Base-by-base conservation (phyloP, 1,140 invertebrate genomes). In the Sycophila sp. region DNA sequence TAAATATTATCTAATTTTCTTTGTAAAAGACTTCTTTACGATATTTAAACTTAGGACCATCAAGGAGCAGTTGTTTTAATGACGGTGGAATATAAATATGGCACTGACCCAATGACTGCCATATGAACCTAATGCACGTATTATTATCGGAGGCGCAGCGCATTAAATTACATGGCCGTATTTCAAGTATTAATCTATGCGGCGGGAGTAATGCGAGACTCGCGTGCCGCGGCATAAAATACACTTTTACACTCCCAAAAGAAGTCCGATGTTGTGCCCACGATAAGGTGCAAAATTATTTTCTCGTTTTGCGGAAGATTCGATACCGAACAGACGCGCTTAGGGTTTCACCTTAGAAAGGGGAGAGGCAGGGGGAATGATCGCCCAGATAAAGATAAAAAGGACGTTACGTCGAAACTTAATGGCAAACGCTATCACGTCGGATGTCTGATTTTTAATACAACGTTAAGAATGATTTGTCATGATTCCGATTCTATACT, bases 351-450 rank as follows among this genome's bases (percentile, higher is more conserved):
- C 13, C 40, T 10, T 22, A 30, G 6, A 53, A 51, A 59, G 11
- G 72, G 72, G 71, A 77, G 75, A 74, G 73, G 68, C 68, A 13
- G 15, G n/a, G 47, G 59, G 55, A 19, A 42, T 47, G 42, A 10
- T 13, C 17, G 15, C 19, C 40, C n/a, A n/a, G n/a, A n/a, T n/a
- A n/a, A n/a, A n/a, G 40, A 2, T 17, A 40, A 40, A 47, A 47
- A 47, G 7, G 42, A 42, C 32, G 15, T 17, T 10, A 30, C 32
- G 55, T 0, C 10, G 55, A 19, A 36, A 58, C 36, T 58, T 38
- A 40, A 58, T 58, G 55, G 55, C 36, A 58, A 38, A 58, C 32
- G 1, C 7, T 53, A 30, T 51, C n/a, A 26, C 2, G 19, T 19
- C 5, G 13, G 11, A 30, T 34, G 34, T 55, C 28, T 55, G 51